These are phyloP conservation scores for Troides helena DNA, from an alignment of 2,888 invertebrate genomes.

Conservation along the genomic window DNA sequence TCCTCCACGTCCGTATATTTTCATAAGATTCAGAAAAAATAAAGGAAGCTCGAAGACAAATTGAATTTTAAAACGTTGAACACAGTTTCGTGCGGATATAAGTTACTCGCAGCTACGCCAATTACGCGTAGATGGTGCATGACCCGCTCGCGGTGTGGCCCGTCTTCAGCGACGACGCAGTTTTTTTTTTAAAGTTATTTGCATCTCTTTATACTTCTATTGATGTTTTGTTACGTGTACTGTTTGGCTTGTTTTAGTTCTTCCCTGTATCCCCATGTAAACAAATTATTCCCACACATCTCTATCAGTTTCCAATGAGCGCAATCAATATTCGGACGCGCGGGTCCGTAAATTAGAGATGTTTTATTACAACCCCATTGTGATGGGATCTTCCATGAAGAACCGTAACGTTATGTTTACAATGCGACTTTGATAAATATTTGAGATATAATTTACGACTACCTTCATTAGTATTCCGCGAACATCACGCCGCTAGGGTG, in stretches of 20 bases:
- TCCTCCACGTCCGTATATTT: neutral
- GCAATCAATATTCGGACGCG: neutral
- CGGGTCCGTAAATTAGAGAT: neutral
- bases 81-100: constrained; percentile 53
- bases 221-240: constrained; percentile 25
- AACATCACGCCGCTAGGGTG: constrained; percentile 45
- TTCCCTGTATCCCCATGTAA: neutral
- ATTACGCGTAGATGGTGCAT: constrained; percentile 74
- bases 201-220: constrained; percentile 37
- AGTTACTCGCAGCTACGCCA: constrained; percentile 72
- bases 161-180: constrained; percentile 53
- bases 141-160: constrained; percentile 68
- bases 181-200: constrained; percentile 56
- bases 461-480: constrained; percentile 50
- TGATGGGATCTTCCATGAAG: constrained; percentile 2
- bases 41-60: constrained; percentile 5
- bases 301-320: neutral
- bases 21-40: neutral
- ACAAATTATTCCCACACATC: neutral
- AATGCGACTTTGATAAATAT: constrained; percentile 28
- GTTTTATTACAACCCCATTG: neutral
- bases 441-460: constrained; percentile 37
- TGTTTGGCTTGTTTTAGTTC: too few relatives aligned
- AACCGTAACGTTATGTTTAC: constrained; percentile 26
- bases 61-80: constrained; percentile 34